phyloP scores from a whole-genome alignment of 2,888 invertebrate species.

The Chalcosyrphus nemorum region DNA sequence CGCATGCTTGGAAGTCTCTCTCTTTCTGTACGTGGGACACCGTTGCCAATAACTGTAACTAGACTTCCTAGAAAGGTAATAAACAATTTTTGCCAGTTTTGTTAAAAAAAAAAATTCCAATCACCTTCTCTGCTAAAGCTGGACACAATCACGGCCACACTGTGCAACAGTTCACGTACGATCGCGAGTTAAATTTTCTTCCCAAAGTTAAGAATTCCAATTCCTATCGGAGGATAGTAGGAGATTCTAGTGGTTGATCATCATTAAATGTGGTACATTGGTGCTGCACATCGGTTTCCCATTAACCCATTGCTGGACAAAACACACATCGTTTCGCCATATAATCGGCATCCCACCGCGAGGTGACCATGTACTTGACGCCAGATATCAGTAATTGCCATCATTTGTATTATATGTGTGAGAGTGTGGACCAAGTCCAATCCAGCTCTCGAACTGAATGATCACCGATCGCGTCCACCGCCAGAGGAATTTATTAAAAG shows the following conservation, averaged over 20 bases:
- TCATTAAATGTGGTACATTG: slow-evolving; percentile 71
- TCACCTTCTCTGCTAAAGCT: slow-evolving; percentile 23
- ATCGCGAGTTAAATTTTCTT: slow-evolving; percentile 33
- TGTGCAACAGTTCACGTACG: slow-evolving; percentile 68
- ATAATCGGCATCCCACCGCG: slow-evolving; percentile 60
- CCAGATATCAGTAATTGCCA: slow-evolving; percentile 73
- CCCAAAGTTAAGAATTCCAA: slow-evolving; percentile 51
- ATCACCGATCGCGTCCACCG: slow-evolving; percentile 57
- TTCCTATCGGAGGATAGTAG: too few species aligned
- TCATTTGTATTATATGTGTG: slow-evolving; percentile 69
- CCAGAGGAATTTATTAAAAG: slow-evolving; percentile 70
- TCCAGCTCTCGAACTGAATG: slow-evolving; percentile 56
- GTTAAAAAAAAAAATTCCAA: slow-evolving; percentile 51
- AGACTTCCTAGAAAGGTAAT: slow-evolving; percentile 65
- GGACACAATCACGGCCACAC: slow-evolving; percentile 27
- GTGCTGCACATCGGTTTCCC: slow-evolving; percentile 72
- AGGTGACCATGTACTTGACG: slow-evolving; percentile 69
- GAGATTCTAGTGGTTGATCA: slow-evolving; percentile 37
- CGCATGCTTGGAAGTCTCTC: slow-evolving; percentile 17
- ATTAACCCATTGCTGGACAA: slow-evolving; percentile 70
- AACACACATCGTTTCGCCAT: slow-evolving; percentile 48
- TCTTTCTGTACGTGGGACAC: slow-evolving; percentile 37
- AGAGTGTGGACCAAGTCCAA: slow-evolving; percentile 34
- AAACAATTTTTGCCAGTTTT: slow-evolving; percentile 62
- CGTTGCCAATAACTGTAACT: slow-evolving; percentile 67